Base-by-base conservation (phyloP, 2,113 vertebrate genomes). In the Prionailurus viverrinus region DNA sequence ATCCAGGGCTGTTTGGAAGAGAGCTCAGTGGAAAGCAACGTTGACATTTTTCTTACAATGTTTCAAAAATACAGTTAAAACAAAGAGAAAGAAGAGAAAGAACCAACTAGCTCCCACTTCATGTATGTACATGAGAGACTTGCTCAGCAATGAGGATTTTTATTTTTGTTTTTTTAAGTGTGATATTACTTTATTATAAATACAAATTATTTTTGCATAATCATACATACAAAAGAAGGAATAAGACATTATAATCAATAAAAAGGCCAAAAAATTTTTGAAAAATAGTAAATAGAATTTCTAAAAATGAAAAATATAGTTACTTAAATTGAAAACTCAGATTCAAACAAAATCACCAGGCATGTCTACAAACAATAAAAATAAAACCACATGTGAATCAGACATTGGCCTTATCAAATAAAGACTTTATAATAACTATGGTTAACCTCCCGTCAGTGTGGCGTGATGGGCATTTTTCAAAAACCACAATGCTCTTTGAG, bases 11-110 rank as follows among this genome's bases (percentile, higher is more conserved):
- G 3, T 93, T 79, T 79, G 39, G 63, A 58, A 66, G 58, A 79
- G 27, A 51, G 53, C 63, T 63, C 78, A 21, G 12, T 89, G 90
- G 41, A 92, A 95, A 94, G 61, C 9, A 91, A 88, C 82, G 78
- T 33, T 74, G 4, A 84, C 45, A 21, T 89, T 36, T 96, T 95
- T 81, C 89, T 91, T 89, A 61, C 27, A 58, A 29, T 65, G 0
- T 87, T 73, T 71, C 36, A 45, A 61, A 82, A 71, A 31, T 65
- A 66, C 80, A 93, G 82, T 76, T 51, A 61, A 82, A 91, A 58
- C 82, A 19, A 29, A 53, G 10, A 81, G 18, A 39, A 41, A 41
- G n/a, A 36, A 79, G 45, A 69, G 23, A 68, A 66, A 92, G 13
- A 93, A 84, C 21, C 45, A 68, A 51, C 39, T 29, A 41, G 45